Evolutionary conservation across 2,888 invertebrate species (phyloP).

Genomic region (Eupithecia vulgata): DNA sequence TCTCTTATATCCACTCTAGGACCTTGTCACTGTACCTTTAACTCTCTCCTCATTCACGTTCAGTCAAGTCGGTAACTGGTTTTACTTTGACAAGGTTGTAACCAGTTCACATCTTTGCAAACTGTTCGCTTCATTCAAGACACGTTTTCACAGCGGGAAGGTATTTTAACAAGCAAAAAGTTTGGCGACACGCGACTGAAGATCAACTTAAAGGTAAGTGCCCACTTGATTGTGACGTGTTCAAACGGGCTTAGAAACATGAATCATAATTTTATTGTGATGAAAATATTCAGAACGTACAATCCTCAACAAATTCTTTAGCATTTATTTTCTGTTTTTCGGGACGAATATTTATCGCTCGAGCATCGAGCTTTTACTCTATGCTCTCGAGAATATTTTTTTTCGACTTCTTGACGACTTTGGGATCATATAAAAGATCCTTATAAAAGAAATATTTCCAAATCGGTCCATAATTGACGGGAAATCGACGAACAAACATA

Average conservation of each 20-base stretch:
- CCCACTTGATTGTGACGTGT: neutral
- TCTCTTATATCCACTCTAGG: neutral
- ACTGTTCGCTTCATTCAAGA: slow-evolving; percentile 49
- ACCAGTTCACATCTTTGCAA: neutral
- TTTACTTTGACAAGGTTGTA: slow-evolving; percentile 4
- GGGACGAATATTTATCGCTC: too few species aligned
- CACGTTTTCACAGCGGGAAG: slow-evolving; percentile 59
- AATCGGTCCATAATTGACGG: too few species aligned
- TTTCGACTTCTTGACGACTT: too few species aligned
- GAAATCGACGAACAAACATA: too few species aligned
- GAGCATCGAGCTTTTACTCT: too few species aligned
- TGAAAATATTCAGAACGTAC: too few species aligned
- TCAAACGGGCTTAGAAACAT: neutral
- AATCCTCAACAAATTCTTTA: too few species aligned
- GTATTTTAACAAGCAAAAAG: slow-evolving; percentile 74
- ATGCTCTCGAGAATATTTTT: too few species aligned
- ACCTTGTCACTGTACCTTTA: neutral
- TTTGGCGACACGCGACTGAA: slow-evolving; percentile 56
- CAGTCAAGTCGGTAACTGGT: neutral
- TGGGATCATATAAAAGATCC: too few species aligned
- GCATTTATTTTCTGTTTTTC: too few species aligned
- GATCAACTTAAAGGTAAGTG: slow-evolving; percentile 35
- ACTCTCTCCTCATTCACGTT: neutral
- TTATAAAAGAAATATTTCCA: too few species aligned
- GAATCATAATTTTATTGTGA: too few species aligned